Evolutionary conservation across 53 echinoderm and acorn worm species (phyloP).

Genomic region (Paracentrotus lividus): DNA sequence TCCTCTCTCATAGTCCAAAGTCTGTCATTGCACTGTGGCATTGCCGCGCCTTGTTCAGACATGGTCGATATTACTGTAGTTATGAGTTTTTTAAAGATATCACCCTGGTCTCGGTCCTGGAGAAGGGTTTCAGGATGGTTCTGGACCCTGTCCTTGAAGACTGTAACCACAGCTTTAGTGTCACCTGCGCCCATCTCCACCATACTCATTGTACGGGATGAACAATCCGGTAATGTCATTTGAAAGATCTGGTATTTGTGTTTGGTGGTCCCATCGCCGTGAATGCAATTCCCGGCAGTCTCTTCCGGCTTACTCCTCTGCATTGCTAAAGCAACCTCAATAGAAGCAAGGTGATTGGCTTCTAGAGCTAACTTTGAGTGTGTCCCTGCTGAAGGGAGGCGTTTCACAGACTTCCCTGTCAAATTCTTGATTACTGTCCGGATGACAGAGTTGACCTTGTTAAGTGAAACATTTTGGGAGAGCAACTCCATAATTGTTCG

Average conservation of each 20-base stretch:
- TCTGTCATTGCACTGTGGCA: too few relatives aligned
- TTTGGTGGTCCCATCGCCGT: conserved; percentile 83
- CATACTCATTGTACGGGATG: conserved; percentile 46
- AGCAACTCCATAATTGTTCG: background rate
- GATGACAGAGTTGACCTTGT: background rate
- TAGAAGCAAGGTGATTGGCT: background rate
- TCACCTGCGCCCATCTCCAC: conserved; percentile 58
- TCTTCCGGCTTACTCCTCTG: background rate
- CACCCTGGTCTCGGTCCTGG: too few relatives aligned
- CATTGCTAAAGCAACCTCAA: background rate
- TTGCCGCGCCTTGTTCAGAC: too few relatives aligned
- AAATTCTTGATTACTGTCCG: background rate
- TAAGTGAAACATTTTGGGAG: background rate
- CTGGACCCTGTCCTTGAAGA: conserved; percentile 63
- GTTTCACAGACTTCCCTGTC: background rate
- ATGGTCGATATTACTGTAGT: too few relatives aligned
- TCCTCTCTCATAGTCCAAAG: too few relatives aligned
- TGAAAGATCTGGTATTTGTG: conserved; percentile 80
- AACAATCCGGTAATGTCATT: conserved; percentile 26
- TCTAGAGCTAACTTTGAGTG: background rate
- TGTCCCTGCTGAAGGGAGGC: background rate
- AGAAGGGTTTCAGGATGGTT: too few relatives aligned
- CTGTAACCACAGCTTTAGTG: conserved; percentile 46
- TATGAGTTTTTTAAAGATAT: too few relatives aligned
- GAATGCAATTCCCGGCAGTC: conserved; percentile 59